Conservation (phyloP, 2,113 vertebrate genomes). For the Tetraodon nigroviridis region DNA sequence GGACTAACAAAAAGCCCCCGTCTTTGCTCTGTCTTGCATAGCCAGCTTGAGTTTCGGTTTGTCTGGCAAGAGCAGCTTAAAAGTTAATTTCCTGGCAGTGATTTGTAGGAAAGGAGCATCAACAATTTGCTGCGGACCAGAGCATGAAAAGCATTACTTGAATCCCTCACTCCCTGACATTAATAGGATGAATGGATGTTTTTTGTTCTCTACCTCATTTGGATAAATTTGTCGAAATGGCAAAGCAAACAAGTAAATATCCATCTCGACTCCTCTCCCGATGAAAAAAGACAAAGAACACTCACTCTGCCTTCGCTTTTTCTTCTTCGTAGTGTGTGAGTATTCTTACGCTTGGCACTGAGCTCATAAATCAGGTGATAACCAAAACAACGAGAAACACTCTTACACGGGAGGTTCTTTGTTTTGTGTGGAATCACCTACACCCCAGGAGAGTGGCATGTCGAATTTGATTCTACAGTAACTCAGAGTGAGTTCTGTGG, state of each 20-base stretch:
- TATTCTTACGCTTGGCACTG: conserved; percentile 29
- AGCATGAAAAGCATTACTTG: conserved; percentile 67
- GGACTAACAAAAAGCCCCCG: conserved; percentile 32
- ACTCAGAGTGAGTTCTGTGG: conserved; percentile 33
- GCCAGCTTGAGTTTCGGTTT: conserved; percentile 47
- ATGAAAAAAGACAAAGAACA: conserved; percentile 49
- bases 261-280: conserved; percentile 46
- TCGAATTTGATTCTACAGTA: conserved; percentile 36
- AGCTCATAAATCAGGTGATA: conserved; percentile 53
- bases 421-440: conserved; percentile 48
- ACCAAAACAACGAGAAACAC: conserved; percentile 48
- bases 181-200: conserved; percentile 72
- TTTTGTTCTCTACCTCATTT: conserved; percentile 69
- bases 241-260: conserved; percentile 65
- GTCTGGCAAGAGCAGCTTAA: conserved; percentile 49
- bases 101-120: conserved; percentile 59
- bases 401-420: conserved; percentile 35
- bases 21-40: conserved; percentile 27
- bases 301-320: conserved; percentile 40
- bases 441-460: conserved; percentile 39
- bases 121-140: conserved; percentile 56
- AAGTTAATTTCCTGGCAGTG: conserved; percentile 68
- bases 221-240: conserved; percentile 69
- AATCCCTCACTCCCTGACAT: conserved; percentile 68
- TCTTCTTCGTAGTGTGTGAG: conserved; percentile 42